Conservation (phyloP, 2,888 invertebrate genomes). For the Acanthoscelides obtectus region DNA sequence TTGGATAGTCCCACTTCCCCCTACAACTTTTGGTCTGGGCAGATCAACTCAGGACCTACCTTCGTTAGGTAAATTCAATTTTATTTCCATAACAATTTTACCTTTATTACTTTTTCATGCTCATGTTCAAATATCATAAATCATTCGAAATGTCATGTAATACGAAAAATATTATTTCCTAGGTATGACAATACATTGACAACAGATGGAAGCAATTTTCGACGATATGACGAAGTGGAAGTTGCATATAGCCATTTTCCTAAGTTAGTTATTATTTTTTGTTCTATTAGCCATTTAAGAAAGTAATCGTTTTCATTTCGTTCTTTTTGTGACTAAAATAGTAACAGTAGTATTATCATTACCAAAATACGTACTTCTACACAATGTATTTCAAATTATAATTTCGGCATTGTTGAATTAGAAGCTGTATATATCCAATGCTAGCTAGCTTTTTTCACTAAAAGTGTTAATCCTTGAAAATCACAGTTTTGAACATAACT, state of each 20-base stretch:
- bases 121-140: neutral
- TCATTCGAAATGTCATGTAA: neutral
- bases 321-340: no score
- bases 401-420: neutral
- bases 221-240: neutral
- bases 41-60: conserved; percentile 31
- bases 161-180: neutral
- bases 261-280: neutral
- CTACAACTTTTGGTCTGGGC: conserved; percentile 42
- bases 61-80: conserved; percentile 10
- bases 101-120: neutral
- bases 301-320: no score
- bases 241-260: neutral
- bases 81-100: neutral
- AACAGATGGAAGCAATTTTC: neutral
- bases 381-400: no score
- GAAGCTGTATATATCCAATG: neutral
- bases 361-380: no score
- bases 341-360: no score
- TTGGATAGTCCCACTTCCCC: conserved; percentile 42
- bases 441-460: neutral
- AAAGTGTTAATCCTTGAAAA: neutral
- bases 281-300: neutral
- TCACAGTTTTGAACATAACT: neutral
- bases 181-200: neutral